phyloP scores from a whole-genome alignment of 2,888 invertebrate species.

The Psylliodes chrysocephalus region DNA sequence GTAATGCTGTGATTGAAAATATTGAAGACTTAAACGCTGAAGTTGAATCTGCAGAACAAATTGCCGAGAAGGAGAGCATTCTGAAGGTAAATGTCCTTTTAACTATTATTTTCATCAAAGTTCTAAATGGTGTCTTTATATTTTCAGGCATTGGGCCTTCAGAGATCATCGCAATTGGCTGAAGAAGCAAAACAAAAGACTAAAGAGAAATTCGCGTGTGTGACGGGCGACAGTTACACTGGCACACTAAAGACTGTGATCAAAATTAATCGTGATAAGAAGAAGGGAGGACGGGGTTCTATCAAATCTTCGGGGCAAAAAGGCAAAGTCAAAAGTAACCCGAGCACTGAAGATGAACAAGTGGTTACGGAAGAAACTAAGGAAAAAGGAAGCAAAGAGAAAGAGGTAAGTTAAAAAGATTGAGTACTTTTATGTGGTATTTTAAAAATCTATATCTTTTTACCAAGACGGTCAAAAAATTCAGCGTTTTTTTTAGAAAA shows the following conservation, averaged over 20 bases:
- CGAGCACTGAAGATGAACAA: constrained; percentile 32
- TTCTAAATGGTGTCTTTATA: constrained; percentile 4
- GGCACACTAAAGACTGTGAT: constrained; percentile 88
- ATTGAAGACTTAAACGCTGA: constrained; percentile 22
- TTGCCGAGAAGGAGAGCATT: constrained; percentile 74
- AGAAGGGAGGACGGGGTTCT: constrained; percentile 74
- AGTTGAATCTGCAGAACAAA: constrained; percentile 52
- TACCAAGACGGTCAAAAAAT: no score
- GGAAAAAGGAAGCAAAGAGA: constrained; percentile 23
- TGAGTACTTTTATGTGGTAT: no score
- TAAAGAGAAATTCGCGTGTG: constrained; percentile 47
- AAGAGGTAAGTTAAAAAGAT: constrained; percentile 28
- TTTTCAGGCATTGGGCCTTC: constrained; percentile 73
- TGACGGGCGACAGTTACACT: constrained; percentile 68
- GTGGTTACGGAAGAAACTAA: constrained; percentile 15
- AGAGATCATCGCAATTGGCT: constrained; percentile 79
- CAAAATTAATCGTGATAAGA: constrained; percentile 76
- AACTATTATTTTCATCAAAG: neutral
- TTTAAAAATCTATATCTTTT: no score
- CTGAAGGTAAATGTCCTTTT: constrained; percentile 63
- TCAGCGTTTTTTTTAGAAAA: no score
- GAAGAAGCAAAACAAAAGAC: constrained; percentile 67
- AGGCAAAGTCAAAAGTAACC: constrained; percentile 64
- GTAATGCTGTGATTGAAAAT: constrained; percentile 29
- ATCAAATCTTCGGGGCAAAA: constrained; percentile 84